Evolutionary conservation across 2,888 invertebrate species (phyloP).

Genomic region (Heteromurus nitidus): DNA sequence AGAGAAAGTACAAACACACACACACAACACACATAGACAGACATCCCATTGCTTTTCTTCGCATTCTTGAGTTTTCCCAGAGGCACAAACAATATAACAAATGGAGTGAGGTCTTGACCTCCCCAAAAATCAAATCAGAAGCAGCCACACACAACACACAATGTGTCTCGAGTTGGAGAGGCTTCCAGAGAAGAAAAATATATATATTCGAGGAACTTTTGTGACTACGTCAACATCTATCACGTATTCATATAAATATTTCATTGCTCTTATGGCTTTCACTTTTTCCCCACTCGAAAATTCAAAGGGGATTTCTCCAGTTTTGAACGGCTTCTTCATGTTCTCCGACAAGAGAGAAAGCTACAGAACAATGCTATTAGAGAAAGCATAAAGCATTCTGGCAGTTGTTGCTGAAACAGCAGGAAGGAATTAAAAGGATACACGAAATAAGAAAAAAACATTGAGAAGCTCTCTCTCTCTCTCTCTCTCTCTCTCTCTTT

Average conservation of each 20-base stretch:
- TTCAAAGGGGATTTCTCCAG: background rate
- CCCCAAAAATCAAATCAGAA: background rate
- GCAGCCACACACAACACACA: background rate
- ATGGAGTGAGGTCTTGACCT: background rate
- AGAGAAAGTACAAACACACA: no score
- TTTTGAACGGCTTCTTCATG: no score
- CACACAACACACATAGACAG: no score
- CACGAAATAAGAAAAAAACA: background rate
- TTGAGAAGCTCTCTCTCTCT: background rate
- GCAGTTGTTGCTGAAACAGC: conserved; percentile 13
- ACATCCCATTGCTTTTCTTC: no score
- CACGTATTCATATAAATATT: conserved; percentile 8
- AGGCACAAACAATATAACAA: background rate
- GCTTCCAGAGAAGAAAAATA: no score
- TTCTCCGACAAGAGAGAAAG: background rate
- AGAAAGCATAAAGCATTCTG: background rate
- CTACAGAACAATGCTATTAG: background rate
- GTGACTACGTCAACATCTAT: background rate
- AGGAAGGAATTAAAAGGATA: conserved; percentile 15
- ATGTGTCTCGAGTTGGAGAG: background rate
- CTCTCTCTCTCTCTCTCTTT: background rate
- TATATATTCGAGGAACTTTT: no score
- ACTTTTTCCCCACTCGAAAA: background rate
- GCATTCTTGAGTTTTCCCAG: no score
- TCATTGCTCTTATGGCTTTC: background rate